Conservation (phyloP, 1,140 invertebrate genomes). For the Lordiphosa stackelbergi region DNA sequence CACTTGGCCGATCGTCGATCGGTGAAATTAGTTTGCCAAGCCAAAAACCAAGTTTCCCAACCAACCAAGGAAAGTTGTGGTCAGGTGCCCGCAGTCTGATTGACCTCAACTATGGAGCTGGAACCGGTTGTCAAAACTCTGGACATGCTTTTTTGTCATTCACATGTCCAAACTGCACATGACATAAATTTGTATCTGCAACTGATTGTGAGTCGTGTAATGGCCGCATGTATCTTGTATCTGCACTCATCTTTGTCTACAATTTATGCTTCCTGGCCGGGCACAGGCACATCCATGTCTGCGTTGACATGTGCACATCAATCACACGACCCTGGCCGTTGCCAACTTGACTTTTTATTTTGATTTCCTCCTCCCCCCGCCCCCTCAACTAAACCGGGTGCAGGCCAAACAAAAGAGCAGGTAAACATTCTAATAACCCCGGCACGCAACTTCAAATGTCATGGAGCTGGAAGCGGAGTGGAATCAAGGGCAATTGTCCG, state of each 20-base stretch:
- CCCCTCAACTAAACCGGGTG: neutral
- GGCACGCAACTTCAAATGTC: slow-evolving; percentile 57
- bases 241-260: slow-evolving; percentile 58
- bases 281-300: slow-evolving; percentile 18
- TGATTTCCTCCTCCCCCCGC: slow-evolving; percentile 12
- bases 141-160: slow-evolving; percentile 46
- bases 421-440: slow-evolving; percentile 63
- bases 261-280: slow-evolving; percentile 58
- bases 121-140: slow-evolving; percentile 64
- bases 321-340: slow-evolving; percentile 46
- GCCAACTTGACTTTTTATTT: slow-evolving; percentile 57
- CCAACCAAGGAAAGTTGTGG: slow-evolving; percentile 50
- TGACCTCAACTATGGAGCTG: slow-evolving; percentile 17
- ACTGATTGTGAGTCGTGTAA: slow-evolving; percentile 48
- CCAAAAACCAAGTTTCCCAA: slow-evolving; percentile 8
- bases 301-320: slow-evolving; percentile 63
- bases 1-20: slow-evolving; percentile 26
- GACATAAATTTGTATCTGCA: slow-evolving; percentile 69
- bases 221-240: slow-evolving; percentile 44
- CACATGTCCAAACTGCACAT: slow-evolving; percentile 51
- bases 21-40: slow-evolving; percentile 60
- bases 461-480: slow-evolving; percentile 7
- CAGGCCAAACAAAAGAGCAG: slow-evolving; percentile 35
- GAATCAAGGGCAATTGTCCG: slow-evolving; percentile 6
- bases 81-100: slow-evolving; percentile 19